These are phyloP conservation scores for Hippocampus zosterae DNA, from an alignment of 2,113 vertebrate species.

Conservation along the genomic window DNA sequence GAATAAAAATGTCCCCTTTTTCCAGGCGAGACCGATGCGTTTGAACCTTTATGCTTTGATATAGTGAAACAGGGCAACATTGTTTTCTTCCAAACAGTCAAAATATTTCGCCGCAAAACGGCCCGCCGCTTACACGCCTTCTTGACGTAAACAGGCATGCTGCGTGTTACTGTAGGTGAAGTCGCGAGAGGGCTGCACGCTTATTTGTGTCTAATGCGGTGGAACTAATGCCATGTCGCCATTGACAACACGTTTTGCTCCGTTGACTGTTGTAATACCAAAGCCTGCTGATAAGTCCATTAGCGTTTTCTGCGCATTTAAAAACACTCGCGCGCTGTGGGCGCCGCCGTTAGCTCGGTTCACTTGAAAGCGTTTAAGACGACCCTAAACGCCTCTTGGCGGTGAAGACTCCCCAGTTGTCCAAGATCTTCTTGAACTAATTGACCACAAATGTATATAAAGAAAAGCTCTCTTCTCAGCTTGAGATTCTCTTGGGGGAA, in stretches of 20 bases:
- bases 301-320: conserved; percentile 38
- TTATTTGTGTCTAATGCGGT: conserved; percentile 61
- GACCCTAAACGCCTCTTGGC: conserved; percentile 8
- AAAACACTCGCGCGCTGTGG: conserved; percentile 22
- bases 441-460: conserved; percentile 35
- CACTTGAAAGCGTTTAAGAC: conserved; percentile 8
- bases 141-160: conserved; percentile 45
- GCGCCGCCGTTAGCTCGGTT: conserved; percentile 24
- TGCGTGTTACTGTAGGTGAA: conserved; percentile 25
- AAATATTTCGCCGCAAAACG: conserved; percentile 12
- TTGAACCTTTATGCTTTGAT: conserved; percentile 20
- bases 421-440: conserved; percentile 10
- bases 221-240: conserved; percentile 63
- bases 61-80: conserved; percentile 6
- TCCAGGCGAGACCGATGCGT: conserved; percentile 18
- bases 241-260: conserved; percentile 66
- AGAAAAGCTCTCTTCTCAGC: conserved; percentile 10
- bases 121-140: conserved; percentile 22
- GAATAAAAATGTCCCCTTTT: conserved; percentile 21
- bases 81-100: conserved; percentile 17
- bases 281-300: conserved; percentile 47
- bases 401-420: neutral
- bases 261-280: conserved; percentile 61
- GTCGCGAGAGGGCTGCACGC: conserved; percentile 6
- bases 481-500: conserved; percentile 8